Conservation (phyloP, 1,140 invertebrate genomes). For the Steinernema feltiae region DNA sequence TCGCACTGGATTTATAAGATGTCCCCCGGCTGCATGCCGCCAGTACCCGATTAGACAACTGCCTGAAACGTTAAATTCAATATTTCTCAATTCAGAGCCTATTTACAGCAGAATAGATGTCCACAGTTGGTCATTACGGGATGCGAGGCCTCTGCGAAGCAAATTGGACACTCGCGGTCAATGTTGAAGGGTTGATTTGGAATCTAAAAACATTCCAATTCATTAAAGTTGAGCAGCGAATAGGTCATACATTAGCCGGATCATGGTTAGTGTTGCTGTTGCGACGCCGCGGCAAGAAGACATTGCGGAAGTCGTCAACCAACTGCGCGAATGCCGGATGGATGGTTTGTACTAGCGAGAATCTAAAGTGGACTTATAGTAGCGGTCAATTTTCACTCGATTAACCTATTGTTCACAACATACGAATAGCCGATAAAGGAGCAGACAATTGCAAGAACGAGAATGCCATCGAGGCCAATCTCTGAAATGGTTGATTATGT, state of each 20-base stretch:
- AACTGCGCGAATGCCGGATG: background rate
- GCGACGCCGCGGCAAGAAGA: background rate
- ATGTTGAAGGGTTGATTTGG: background rate
- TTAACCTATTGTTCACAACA: background rate
- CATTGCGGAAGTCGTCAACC: background rate
- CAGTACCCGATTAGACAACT: background rate
- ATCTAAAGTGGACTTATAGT: too few relatives aligned
- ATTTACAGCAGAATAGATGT: slow-evolving; percentile 1
- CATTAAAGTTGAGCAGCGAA: background rate
- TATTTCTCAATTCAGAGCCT: background rate
- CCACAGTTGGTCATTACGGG: background rate
- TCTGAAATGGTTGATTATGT: background rate
- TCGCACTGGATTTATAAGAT: background rate
- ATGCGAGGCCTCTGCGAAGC: background rate
- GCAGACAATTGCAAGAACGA: background rate
- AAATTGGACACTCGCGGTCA: background rate
- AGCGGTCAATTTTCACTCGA: too few relatives aligned
- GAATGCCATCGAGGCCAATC: background rate
- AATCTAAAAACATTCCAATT: background rate
- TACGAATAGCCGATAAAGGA: background rate
- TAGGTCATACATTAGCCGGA: background rate
- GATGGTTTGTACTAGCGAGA: background rate
- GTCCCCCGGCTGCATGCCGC: background rate
- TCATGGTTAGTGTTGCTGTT: background rate
- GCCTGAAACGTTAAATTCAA: background rate